These are phyloP conservation scores for Aromia moschata DNA, from an alignment of 2,888 invertebrate genomes.

Conservation along the genomic window DNA sequence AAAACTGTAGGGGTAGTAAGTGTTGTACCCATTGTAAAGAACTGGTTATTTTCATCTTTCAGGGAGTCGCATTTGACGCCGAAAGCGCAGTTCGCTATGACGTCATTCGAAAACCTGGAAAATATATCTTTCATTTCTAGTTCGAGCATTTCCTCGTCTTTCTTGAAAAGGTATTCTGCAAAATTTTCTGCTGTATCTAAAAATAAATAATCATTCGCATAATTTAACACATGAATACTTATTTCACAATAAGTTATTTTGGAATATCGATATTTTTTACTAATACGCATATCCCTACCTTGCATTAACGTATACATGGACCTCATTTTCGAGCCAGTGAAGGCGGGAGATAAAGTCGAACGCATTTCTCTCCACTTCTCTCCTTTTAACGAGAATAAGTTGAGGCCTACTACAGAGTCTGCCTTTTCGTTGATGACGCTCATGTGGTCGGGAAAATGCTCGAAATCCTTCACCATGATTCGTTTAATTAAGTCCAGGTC, in stretches of 20 bases:
- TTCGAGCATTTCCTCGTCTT: conserved; percentile 34
- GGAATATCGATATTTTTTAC: too few species aligned
- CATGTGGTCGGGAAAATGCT: conserved; percentile 57
- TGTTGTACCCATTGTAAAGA: conserved; percentile 61
- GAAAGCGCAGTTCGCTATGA: conserved; percentile 69
- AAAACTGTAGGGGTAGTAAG: conserved; percentile 31
- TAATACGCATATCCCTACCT: conserved; percentile 18
- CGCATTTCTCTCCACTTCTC: conserved; percentile 61
- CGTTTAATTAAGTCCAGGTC: conserved; percentile 56
- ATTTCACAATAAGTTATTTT: too few species aligned
- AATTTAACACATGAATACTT: too few species aligned
- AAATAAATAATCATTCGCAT: not conserved
- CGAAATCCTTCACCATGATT: conserved; percentile 59
- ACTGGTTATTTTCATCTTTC: conserved; percentile 66
- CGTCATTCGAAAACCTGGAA: conserved; percentile 68
- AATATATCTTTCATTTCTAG: conserved; percentile 57
- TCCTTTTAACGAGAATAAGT: conserved; percentile 46
- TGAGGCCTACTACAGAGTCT: conserved; percentile 46
- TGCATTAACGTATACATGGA: conserved; percentile 53
- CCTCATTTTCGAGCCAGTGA: conserved; percentile 64
- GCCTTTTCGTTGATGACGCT: conserved; percentile 46
- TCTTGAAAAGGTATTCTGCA: conserved; percentile 26
- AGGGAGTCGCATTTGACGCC: conserved; percentile 68
- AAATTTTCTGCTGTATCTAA: conserved; percentile 34
- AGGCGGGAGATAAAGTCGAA: conserved; percentile 61